Base-by-base conservation (phyloP, 2,113 vertebrate genomes). In the Neodontobutis hainanensis region DNA sequence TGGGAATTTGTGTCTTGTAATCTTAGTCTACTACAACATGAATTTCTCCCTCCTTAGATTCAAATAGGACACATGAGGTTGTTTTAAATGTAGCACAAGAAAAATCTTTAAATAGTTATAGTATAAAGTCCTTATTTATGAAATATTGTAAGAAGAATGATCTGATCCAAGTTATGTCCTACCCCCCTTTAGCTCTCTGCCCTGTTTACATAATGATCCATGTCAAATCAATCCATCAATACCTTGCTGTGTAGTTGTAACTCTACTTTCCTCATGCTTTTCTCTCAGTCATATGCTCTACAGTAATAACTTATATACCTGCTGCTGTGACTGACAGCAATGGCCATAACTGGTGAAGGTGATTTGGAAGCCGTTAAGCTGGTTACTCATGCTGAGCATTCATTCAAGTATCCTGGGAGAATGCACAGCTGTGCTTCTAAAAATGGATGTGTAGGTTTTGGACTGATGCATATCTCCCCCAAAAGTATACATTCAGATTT, bases 1-100 rank as follows among this genome's bases (percentile, higher is more conserved):
- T 67, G 82, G 84, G 74, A 84, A 83, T 87, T 83, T 55, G 67
- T 83, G 82, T 38, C 80, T 76, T 83, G 76, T 81, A 87, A 86
- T 83, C 76, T 2, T 59, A 52, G 40, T 48, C 8, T 27, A 64
- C 36, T 52, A 35, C 4, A 11, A n/a, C 8, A n/a, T 65, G 6
- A 45, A 36, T 68, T 73, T 62, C 49, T 61, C 1, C 52, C 11
- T 58, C 55, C 63, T 57, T 62, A 64, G 53, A 35, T 35, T 62
- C 35, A 85, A 71, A 57, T 49, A 75, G 69, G 58, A 68, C 77
- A 66, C 15, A 46, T 19, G 36, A 11, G 34, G 45, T 8, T 61
- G 35, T 53, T 19, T 34, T 7, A 62, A 36, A 35, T n/a, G n/a
- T 50, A 50, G 48, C 6, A 14, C 8, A 7, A 19, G 7, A 3